Evolutionary conservation across 2,113 vertebrate genomes (phyloP).

Genomic region (Gambusia holbrooki): DNA sequence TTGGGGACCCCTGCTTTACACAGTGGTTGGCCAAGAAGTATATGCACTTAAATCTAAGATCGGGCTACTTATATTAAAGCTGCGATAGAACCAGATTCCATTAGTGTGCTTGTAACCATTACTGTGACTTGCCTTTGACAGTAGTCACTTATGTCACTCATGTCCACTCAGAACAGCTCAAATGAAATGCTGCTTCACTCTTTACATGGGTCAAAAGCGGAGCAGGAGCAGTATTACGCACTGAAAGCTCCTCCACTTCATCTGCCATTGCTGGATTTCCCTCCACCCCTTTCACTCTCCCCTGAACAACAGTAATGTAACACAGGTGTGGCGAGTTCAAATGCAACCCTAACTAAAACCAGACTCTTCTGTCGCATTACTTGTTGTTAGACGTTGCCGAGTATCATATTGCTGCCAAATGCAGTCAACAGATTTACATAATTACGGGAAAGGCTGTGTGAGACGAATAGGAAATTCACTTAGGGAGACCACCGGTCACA

Average conservation of each 20-base stretch:
- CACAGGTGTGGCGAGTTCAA: constrained; percentile 74
- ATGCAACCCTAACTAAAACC: constrained; percentile 70
- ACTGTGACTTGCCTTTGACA: neutral
- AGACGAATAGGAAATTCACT: constrained; percentile 79
- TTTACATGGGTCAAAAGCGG: constrained; percentile 53
- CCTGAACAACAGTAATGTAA: constrained; percentile 70
- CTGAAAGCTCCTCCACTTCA: constrained; percentile 51
- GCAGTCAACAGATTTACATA: constrained; percentile 82
- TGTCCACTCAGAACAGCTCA: neutral
- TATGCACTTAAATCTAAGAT: neutral
- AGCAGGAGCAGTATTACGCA: constrained; percentile 59
- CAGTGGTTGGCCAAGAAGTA: neutral
- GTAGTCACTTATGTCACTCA: neutral
- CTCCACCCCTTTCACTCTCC: constrained; percentile 35
- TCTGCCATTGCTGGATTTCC: constrained; percentile 47
- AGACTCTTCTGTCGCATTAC: constrained; percentile 68
- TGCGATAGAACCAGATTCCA: neutral
- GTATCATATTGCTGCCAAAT: constrained; percentile 75
- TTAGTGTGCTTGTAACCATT: neutral
- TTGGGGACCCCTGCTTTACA: too few species aligned
- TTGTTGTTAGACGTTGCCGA: constrained; percentile 70
- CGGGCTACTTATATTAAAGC: too few species aligned
- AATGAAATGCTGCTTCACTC: constrained; percentile 31
- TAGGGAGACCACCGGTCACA: constrained; percentile 72
- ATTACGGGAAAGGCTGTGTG: constrained; percentile 70